Evolutionary conservation across 2,113 vertebrate genomes (phyloP), one percentile per base, ranked within the genome.

Genomic region (Solenodon paradoxus): DNA sequence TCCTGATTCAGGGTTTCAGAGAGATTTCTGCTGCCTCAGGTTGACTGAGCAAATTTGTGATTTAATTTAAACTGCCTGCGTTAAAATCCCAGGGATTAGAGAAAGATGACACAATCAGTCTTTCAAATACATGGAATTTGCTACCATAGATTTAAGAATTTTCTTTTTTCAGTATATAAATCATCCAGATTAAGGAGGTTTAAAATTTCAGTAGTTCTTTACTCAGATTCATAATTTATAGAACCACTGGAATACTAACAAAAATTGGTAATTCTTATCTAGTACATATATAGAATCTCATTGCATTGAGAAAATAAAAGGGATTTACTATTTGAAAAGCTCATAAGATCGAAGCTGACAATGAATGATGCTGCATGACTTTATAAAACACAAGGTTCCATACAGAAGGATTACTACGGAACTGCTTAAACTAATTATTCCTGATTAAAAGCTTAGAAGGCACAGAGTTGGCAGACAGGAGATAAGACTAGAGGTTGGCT

Each of bases 391-490:
- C 59, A 2, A 95, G 26, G 63, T 94, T 68, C 59, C 49, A 53
- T 42, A 72, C 26, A 42, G 45, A 79, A 7, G 2, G 9, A 82
- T 79, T 93, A 78, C 40, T 87, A 49, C 71, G 95, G 79, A 78
- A 83, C 66, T 83, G 32, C 53, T 88, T 75, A 71, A 84, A 64
- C 30, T 71, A 72, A 86, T 89, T 86, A 49, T 72, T 77, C 79
- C 68, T 96, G 47, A 71, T 91, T 93, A 83, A 82, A 94, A 71
- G 51, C 15, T 92, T 91, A 82, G 92, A 92, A 86, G 9, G 8
- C 28, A 19, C 26, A 68, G 11, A 19, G 20, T 42, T 95, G 49
- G 66, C 55, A 92, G 61, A n/a, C n/a, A 64, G 24, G n/a, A 74
- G 71, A 49, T 59, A 32, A 93, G 28, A 88, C 64, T 28, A 55